Conservation (phyloP, 2,113 vertebrate genomes). For the Chrysochloris asiatica region DNA sequence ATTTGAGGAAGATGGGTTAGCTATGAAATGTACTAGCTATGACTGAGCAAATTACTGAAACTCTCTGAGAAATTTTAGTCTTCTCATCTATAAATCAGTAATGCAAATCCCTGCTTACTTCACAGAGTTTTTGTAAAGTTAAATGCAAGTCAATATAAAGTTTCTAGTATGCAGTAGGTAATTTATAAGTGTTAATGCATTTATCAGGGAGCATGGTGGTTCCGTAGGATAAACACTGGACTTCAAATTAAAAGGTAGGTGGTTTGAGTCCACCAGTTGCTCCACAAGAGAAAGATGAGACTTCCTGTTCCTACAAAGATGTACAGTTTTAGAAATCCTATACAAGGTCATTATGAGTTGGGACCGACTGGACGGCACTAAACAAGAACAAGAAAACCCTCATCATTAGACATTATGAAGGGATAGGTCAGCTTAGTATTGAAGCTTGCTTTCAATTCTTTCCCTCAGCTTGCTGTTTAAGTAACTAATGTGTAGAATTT, state of each 20-base stretch:
- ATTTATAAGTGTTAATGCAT: conserved; percentile 35
- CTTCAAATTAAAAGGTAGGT: no score
- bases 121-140: conserved; percentile 20
- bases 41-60: conserved; percentile 23
- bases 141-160: conserved; percentile 44
- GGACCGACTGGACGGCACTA: no score
- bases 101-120: conserved; percentile 3
- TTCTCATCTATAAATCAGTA: conserved; percentile 53
- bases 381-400: no score
- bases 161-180: conserved; percentile 9
- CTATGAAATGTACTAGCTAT: not conserved
- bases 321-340: no score
- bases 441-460: conserved; percentile 14
- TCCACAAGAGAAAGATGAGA: no score
- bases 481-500: conserved; percentile 28
- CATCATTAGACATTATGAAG: conserved; percentile 43
- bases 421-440: conserved; percentile 38
- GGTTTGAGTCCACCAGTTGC: no score
- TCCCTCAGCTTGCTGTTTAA: conserved; percentile 24
- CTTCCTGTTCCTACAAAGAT: no score
- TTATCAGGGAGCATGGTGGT: no score
- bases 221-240: no score
- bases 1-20: not conserved
- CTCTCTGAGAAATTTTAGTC: conserved; percentile 27
- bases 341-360: no score